These are phyloP conservation scores for Arizona elegans DNA, from an alignment of 2,113 vertebrate genomes.

Conservation along the genomic window DNA sequence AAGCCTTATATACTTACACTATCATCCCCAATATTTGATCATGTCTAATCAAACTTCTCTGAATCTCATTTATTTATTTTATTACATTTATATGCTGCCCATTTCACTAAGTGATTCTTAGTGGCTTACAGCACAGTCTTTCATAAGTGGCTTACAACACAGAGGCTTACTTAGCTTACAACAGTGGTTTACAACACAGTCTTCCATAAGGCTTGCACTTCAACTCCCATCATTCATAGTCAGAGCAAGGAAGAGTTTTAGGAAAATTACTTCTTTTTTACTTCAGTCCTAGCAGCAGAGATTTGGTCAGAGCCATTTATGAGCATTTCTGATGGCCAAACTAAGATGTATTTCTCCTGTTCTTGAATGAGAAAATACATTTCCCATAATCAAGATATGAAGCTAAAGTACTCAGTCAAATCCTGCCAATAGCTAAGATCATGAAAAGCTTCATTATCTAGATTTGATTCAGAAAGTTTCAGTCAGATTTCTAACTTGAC, in stretches of 20 bases:
- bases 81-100: neutral
- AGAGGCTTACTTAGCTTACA: no score
- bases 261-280: neutral
- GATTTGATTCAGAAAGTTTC: neutral
- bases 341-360: neutral
- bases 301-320: neutral
- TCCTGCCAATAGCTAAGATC: neutral
- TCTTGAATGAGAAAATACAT: neutral
- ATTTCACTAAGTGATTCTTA: neutral
- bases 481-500: neutral
- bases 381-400: neutral
- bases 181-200: neutral
- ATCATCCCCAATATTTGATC: neutral
- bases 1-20: neutral
- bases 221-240: neutral
- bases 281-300: neutral
- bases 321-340: neutral
- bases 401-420: neutral
- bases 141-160: neutral
- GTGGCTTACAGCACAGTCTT: neutral
- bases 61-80: neutral
- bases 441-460: neutral
- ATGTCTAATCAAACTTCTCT: neutral
- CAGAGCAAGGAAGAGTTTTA: neutral
- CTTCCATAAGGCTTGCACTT: neutral